Evolutionary conservation across 1,140 invertebrate species (phyloP).

Genomic region (Cryptotermes secundus): DNA sequence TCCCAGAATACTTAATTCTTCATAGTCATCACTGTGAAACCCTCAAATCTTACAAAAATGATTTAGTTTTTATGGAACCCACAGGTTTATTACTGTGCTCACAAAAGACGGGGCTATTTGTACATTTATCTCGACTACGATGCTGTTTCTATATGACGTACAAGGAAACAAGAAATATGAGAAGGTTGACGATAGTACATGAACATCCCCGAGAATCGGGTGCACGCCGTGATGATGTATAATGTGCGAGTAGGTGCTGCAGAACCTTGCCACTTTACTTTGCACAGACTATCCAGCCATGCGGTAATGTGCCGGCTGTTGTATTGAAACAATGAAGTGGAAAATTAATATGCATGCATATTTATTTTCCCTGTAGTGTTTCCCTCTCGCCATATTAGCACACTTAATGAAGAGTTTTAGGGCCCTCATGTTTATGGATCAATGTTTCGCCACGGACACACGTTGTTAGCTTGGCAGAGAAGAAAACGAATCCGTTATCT

Average conservation of each 20-base stretch:
- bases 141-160: no score
- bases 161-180: no score
- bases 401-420: background rate
- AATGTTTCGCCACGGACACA: background rate
- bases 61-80: no score
- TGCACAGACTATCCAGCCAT: background rate
- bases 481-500: background rate
- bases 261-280: background rate
- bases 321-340: background rate
- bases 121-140: no score
- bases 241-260: background rate
- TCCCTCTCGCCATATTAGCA: background rate
- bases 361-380: conserved; percentile 5
- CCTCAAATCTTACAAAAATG: no score
- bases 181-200: no score
- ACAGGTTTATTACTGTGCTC: no score
- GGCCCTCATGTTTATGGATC: background rate
- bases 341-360: conserved; percentile 14
- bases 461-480: background rate
- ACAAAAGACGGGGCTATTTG: no score
- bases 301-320: background rate
- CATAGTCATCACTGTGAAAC: no score
- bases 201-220: no score
- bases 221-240: no score
- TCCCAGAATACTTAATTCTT: no score